Base-by-base conservation (phyloP, 2,113 vertebrate species). In the Cryptomyrus ogoouensis region DNA sequence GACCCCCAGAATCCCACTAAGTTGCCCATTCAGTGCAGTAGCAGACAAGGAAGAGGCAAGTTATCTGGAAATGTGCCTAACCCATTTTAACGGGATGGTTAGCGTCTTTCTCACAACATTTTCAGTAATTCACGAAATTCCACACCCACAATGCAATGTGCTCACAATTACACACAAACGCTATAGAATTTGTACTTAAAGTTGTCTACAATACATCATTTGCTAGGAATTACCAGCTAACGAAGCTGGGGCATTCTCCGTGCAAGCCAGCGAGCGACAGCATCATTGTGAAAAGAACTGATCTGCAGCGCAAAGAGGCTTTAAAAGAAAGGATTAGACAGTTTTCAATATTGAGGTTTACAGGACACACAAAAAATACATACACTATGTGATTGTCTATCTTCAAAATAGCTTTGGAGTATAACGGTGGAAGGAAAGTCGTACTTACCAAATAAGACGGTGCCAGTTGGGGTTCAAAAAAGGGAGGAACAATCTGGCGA, bases 391-490 rank as follows among this genome's bases (percentile, higher is more conserved):
- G 19, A 27, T 27, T 7, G 53, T 88, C 39, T 74, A 27, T 88
- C 6, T 44, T 19, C 49, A 83, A 24, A 56, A n/a, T 17, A 46
- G 21, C 39, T 52, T 44, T 27, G 52, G 24, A 0, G 24, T 90
- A 80, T 74, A 35, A 50, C 2, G 35, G 86, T 13, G 62, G 88
- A 12, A 86, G 86, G 21, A 87, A 92, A 95, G 94, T 93, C 87
- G 42, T 90, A 96, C 95, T 95, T 93, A 96, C 95, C 95, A 66
- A 87, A 84, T 90, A 56, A 88, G 88, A 92, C 92, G 92, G 49
- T 50, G 92, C 90, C 93, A 93, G 92, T 92, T 90, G 91, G 93
- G 91, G 91, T 95, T 93, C 31, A 89, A 42, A 92, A 50, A 7
- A 91, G 89, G 80, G 87, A 92, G 49, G 90, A 88, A 90, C 90